Conservation (phyloP, 2,888 invertebrate species). For the Noctua comes region DNA sequence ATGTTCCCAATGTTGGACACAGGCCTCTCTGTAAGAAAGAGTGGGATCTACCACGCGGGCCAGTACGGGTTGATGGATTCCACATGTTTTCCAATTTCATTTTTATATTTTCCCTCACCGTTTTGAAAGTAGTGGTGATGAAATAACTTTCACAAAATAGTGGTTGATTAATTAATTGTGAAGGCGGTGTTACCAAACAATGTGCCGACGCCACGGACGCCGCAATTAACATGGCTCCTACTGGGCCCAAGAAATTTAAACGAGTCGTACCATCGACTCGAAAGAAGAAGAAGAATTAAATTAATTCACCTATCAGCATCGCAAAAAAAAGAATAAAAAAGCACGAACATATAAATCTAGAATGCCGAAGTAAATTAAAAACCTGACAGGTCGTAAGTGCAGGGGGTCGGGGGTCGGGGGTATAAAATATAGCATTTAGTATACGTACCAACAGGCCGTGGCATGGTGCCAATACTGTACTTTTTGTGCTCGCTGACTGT, state of each 20-base stretch:
- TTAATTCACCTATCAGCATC: constrained; percentile 28
- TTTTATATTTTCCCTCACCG: not conserved
- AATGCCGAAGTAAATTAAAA: constrained; percentile 70
- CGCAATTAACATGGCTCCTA: not conserved
- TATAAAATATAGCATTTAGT: constrained; percentile 70
- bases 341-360: constrained; percentile 69
- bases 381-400: constrained; percentile 65
- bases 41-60: not conserved
- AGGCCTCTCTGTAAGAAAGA: not conserved
- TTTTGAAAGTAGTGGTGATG: not conserved
- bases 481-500: constrained; percentile 64
- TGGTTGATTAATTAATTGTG: too few species aligned
- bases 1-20: not conserved
- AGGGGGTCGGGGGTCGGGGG: constrained; percentile 29
- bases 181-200: too few species aligned
- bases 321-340: constrained; percentile 24
- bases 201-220: not conserved
- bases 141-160: not conserved
- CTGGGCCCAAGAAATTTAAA: not conserved
- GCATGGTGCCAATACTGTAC: constrained; percentile 62
- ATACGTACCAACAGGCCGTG: constrained; percentile 67
- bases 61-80: not conserved
- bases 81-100: not conserved
- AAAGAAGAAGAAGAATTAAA: not conserved
- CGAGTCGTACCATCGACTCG: not conserved